Conservation (phyloP, 2,113 vertebrate genomes). For the Pterocles burchelli region DNA sequence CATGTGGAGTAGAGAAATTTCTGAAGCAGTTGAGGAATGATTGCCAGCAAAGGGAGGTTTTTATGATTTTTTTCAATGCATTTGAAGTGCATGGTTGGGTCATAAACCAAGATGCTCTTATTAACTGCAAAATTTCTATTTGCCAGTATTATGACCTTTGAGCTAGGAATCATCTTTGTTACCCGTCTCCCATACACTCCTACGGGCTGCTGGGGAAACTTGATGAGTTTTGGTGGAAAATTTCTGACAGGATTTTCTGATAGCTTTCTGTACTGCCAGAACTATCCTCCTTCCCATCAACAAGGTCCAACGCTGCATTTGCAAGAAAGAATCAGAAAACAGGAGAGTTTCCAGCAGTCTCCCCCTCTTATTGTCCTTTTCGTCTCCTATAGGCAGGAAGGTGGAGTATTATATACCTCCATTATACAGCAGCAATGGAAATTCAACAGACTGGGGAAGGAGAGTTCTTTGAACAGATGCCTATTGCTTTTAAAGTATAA, state of each 20-base stretch:
- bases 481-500: background rate
- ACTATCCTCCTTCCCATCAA: background rate
- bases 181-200: background rate
- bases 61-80: background rate
- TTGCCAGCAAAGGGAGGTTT: background rate
- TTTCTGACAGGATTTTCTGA: background rate
- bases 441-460: background rate
- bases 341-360: background rate
- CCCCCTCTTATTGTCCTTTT: background rate
- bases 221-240: background rate
- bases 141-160: background rate
- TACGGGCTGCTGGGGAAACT: background rate
- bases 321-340: background rate
- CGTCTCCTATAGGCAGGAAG: background rate
- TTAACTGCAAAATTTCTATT: background rate
- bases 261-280: background rate
- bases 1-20: background rate
- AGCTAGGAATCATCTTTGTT: background rate
- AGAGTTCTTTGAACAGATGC: background rate
- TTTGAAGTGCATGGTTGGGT: background rate
- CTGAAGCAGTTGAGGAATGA: background rate
- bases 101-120: background rate
- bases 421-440: background rate
- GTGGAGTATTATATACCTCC: background rate
- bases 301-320: background rate